Base-by-base conservation (phyloP, 2,888 invertebrate genomes). In the Parthenolecanium corni region DNA sequence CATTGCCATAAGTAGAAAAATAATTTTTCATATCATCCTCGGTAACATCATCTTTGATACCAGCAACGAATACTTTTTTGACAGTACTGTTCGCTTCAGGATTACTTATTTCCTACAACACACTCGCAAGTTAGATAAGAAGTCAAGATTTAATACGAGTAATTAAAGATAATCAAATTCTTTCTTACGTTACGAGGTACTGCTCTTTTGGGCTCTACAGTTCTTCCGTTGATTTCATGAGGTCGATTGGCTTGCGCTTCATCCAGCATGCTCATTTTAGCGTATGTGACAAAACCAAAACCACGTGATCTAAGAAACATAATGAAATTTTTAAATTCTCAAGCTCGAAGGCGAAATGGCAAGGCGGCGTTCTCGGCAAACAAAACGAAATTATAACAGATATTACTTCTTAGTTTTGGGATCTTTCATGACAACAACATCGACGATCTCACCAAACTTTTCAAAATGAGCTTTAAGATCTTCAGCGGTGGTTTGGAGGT, bases 221-320 rank as follows among this genome's bases (percentile, higher is more conserved):
- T 86, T 69, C 92, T 64, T 4, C 78, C 79, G 71, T 82, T 82
- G 62, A 82, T 77, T 65, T 74, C 75, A 69, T 82, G 82, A 3
- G 82, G 82, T 64, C 82, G 72, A 62, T 76, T 75, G 57, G 73
- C 71, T 74, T 96, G 96, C 5, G 96, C 95, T 72, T 90, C 90
- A 75, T 98, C 95, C 18, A 98, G 91, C 93, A 92, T 92, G 68
- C 87, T 85, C 9, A 92, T 87, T 67, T 85, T 79, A 1, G 90
- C 88, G 73, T 94, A 98, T 6, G 97, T 97, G 62, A 98, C 93
- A 72, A 98, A 98, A 3, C 97, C 98, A 75, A 98, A 98, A 0
- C 98, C 97, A 66, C 97, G 80, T 0, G 96, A 96, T 65, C 95
- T 72, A 62, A 3, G 12, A 25, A 47, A 18, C 12, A 14, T 2